These are phyloP conservation scores for Dinoponera quadriceps DNA, from an alignment of 1,140 invertebrate species.

Conservation along the genomic window DNA sequence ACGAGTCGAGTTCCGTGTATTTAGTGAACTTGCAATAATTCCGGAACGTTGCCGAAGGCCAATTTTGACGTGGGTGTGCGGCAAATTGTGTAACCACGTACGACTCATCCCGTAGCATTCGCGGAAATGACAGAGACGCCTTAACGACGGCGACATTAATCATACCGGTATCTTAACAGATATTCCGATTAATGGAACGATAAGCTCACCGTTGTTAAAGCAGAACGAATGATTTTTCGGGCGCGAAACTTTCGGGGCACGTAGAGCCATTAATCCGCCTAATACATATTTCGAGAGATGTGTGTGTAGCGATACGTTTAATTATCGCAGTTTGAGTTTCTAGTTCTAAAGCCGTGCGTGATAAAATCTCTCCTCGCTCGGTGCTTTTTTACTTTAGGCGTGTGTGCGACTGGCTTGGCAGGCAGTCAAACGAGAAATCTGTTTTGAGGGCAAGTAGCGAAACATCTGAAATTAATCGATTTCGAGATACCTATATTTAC, in stretches of 20 bases:
- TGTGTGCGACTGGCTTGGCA: no score
- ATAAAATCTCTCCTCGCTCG: no score
- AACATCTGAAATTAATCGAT: no score
- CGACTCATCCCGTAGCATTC: slow-evolving; percentile 2
- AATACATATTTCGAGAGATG: no score
- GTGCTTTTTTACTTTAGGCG: no score
- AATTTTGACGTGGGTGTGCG: slow-evolving; percentile 15
- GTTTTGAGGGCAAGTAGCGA: no score
- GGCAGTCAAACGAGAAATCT: no score
- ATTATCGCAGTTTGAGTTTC: no score
- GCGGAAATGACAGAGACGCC: slow-evolving; percentile 10
- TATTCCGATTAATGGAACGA: slow-evolving; percentile 1
- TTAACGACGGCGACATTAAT: slow-evolving; percentile 28
- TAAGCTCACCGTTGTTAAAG: not conserved
- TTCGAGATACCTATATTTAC: no score
- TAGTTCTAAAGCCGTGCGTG: no score
- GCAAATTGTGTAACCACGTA: slow-evolving; percentile 23
- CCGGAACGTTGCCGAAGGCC: slow-evolving; percentile 15
- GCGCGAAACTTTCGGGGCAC: not conserved
- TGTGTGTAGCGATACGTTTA: no score
- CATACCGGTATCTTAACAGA: not conserved
- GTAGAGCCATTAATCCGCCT: not conserved
- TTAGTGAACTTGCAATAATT: not conserved
- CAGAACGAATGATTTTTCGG: not conserved
- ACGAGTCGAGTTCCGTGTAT: not conserved